Evolutionary conservation across 2,797 vertebrate species (phyloP), one percentile per base, ranked within the genome.

Genomic region (Phataginus tricuspis): DNA sequence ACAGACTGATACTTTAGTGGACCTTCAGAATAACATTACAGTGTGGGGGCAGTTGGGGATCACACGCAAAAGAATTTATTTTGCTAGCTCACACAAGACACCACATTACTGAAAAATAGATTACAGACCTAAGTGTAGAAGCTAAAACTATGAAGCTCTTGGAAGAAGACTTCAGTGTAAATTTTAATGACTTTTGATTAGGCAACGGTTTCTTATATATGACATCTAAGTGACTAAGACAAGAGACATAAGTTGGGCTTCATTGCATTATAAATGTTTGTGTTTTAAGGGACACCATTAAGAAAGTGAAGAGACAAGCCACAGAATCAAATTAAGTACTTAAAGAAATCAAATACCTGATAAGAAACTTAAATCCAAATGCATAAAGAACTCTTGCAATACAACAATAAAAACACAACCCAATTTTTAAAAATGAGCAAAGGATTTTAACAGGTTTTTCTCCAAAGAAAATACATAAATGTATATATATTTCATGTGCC

Each of bases 51-150:
- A 55, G 11, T 15, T 37, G 51, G 13, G 51, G 42, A 37, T 19
- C 51, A 3, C 0, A 18, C 37, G 25, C 12, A 27, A 37, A 89
- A 71, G 9, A 69, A 42, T 6, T 49, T 57, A 15, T 13, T 55
- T 2, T 25, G 8, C 31, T n/a, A 0, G 25, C 25, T 86, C 37
- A 63, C 7, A n/a, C 9, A n/a, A 2, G 2, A 11, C 7, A 6
- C 45, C 12, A 42, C 0, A 5, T 75, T 49, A 57, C 39, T 91
- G 42, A 7, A 84, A 74, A 80, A 23, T 69, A 57, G 25, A 68
- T 53, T 29, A 19, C 6, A 42, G 15, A 13, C 87, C 2, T 55
- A 68, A 23, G 3, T 74, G 14, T 53, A 68, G 86, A 0, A 69
- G 21, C 19, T 69, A 37, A 61, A 68, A 57, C 27, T 34, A 5